Percentiles rank a stretch among this genome's conserved stretches.
phyloP scores from a whole-genome alignment of 2,797 vertebrate genomes.

The Xerus rutilus region DNA sequence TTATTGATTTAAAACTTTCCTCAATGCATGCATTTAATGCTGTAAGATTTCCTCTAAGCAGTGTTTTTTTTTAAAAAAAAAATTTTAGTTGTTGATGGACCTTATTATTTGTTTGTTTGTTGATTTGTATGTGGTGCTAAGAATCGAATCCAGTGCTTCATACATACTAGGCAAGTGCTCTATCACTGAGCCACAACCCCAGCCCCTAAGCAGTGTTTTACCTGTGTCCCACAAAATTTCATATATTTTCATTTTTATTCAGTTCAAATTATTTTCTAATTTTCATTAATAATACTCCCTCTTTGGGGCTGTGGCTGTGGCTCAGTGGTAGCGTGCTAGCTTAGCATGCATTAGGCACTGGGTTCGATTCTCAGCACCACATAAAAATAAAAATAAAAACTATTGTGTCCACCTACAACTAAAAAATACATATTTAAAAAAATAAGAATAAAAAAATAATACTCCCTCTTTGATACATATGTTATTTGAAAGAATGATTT shows the following conservation, averaged over 20 bases:
- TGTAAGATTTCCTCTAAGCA: neutral
- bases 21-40: neutral
- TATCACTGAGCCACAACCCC: too few species aligned
- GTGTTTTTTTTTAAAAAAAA: neutral
- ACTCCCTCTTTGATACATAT: neutral
- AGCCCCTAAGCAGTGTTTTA: neutral
- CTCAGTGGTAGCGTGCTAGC: too few species aligned
- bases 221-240: neutral
- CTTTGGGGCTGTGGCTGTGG: neutral
- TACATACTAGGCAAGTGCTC: too few species aligned
- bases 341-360: too few species aligned
- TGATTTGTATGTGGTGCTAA: too few species aligned
- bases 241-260: conserved; percentile 1
- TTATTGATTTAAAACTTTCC: conserved; percentile 11
- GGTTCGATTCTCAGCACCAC: too few species aligned
- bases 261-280: neutral
- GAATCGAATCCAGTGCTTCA: too few species aligned
- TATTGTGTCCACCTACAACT: too few species aligned
- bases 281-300: neutral
- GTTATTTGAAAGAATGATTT: neutral
- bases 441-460: neutral
- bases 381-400: too few species aligned
- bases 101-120: too few species aligned
- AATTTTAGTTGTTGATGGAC: too few species aligned
- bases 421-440: too few species aligned